Evolutionary conservation across 2,888 invertebrate species (phyloP).

Genomic region (Watsonalla cultraria): DNA sequence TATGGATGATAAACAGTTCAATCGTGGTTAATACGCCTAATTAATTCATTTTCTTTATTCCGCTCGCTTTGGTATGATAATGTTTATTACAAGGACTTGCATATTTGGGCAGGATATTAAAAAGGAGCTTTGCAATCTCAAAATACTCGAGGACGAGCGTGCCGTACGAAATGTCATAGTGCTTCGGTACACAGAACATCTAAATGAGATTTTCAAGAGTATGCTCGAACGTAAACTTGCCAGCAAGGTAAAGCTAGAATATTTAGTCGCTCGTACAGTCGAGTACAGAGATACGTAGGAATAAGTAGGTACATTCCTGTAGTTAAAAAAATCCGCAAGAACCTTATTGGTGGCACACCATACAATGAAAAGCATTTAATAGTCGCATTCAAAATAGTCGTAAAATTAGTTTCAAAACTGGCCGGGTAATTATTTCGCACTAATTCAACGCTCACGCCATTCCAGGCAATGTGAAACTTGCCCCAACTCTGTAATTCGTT

Average conservation of each 20-base stretch:
- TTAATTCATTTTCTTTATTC: background rate
- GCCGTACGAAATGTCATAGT: background rate
- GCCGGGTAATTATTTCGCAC: slow-evolving; percentile 43
- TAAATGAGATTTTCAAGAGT: slow-evolving; percentile 3
- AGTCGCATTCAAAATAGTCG: slow-evolving; percentile 29
- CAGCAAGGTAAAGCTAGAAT: background rate
- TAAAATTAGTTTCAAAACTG: slow-evolving; percentile 28
- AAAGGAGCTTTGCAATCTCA: background rate
- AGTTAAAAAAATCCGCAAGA: background rate
- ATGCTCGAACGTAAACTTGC: background rate
- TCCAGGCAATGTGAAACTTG: slow-evolving; percentile 15
- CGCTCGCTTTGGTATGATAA: background rate
- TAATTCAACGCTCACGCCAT: slow-evolving; percentile 41
- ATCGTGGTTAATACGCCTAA: too few species aligned
- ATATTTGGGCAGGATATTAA: background rate
- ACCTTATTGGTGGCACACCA: too few species aligned
- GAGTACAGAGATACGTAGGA: too few species aligned
- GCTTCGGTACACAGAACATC: background rate
- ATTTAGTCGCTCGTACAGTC: background rate
- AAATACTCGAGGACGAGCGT: background rate
- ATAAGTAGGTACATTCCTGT: background rate
- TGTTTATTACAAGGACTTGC: background rate
- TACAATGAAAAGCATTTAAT: slow-evolving; percentile 8
- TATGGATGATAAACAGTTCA: too few species aligned
- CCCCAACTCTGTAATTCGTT: slow-evolving; percentile 19